Evolutionary conservation across 2,888 invertebrate genomes (phyloP), one percentile per base, ranked within the genome.

Genomic region (Calliscelio sp.): DNA sequence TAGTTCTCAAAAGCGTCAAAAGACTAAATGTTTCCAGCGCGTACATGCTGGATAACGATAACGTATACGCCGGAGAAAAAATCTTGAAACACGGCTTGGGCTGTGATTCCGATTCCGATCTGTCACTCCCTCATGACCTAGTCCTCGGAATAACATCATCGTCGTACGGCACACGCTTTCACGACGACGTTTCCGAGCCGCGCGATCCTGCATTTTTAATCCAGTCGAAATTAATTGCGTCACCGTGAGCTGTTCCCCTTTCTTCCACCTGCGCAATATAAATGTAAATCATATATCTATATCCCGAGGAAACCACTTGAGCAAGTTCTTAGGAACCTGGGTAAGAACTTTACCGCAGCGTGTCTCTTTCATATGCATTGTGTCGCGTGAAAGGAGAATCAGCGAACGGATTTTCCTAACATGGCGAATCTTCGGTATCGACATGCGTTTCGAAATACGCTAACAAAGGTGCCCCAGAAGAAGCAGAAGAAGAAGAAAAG

Each of bases 351-450:
- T 53, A 61, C 38, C 63, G 44, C 44, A 71, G 53, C 32, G 35
- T 24, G n/a, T n/a, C n/a, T n/a, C n/a, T n/a, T 38, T 59, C 46
- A 35, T 49, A 78, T 85, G 81, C 87, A 86, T 74, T 68, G 59
- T 66, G 20, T 68, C 49, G 61, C 68, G 28, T 66, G 63, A 70
- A 79, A 79, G 70, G 79, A 71, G n/a, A 70, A 87, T 87, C 88
- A 86, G 87, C 63, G 46, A 73, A 86, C 86, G 88, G 91, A 90
- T 90, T 90, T 88, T 88, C 91, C 90, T 86, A 89, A 91, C 87
- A 91, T 89, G 91, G 91, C 81, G 81, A 66, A 82, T 81, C 61
- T 44, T 55, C 57, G 74, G 16, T 55, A 75, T 81, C 66, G 75
- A 63, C 61, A 49, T 70, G 22, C 38, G 59, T 20, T 55, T 44